A percentile compares a stretch with the other conserved stretches of the same genome.
Evolutionary conservation across 2,113 vertebrate genomes (phyloP).

Genomic region (Casuarius casuarius): DNA sequence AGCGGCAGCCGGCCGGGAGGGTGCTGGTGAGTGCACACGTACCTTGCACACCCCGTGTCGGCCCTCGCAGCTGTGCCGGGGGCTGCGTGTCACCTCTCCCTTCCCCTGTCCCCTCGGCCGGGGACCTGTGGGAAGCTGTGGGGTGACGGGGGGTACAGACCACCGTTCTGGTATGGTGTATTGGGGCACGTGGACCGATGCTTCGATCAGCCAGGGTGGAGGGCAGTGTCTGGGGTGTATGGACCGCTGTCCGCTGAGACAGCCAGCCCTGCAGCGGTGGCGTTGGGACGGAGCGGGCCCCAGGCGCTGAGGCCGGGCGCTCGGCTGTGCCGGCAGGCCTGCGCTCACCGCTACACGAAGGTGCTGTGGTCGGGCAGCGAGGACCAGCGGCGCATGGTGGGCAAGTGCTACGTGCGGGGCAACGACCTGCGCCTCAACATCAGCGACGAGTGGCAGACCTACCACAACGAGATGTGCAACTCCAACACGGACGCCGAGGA

Average conservation of each 20-base stretch:
- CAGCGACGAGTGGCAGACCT: slow-evolving; percentile 86
- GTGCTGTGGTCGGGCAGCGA: slow-evolving; percentile 76
- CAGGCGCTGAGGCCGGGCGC: background rate
- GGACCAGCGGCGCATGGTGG: slow-evolving; percentile 89
- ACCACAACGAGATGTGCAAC: slow-evolving; percentile 89
- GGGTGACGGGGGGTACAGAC: fast-evolving
- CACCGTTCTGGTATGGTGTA: background rate
- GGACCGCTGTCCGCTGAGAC: background rate
- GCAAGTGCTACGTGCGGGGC: slow-evolving; percentile 89
- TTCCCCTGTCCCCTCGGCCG: too few species aligned
- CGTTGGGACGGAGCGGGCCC: background rate
- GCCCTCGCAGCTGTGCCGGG: background rate
- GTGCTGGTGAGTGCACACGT: slow-evolving; percentile 86
- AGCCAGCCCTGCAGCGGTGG: background rate
- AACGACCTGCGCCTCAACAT: slow-evolving; percentile 83
- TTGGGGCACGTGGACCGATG: background rate
- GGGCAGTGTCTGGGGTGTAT: fast-evolving
- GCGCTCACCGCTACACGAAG: slow-evolving; percentile 90
- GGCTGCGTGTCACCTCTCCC: background rate
- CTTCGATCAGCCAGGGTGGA: background rate
- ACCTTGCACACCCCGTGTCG: background rate
- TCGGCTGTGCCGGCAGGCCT: slow-evolving; percentile 80
- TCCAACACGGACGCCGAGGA: slow-evolving; percentile 75
- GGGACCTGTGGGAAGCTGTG: background rate
- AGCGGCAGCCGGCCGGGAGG: slow-evolving; percentile 74